Evolutionary conservation across 2,888 invertebrate genomes (phyloP), one percentile per base, ranked within the genome.

Genomic region (Chydorus sphaericus): DNA sequence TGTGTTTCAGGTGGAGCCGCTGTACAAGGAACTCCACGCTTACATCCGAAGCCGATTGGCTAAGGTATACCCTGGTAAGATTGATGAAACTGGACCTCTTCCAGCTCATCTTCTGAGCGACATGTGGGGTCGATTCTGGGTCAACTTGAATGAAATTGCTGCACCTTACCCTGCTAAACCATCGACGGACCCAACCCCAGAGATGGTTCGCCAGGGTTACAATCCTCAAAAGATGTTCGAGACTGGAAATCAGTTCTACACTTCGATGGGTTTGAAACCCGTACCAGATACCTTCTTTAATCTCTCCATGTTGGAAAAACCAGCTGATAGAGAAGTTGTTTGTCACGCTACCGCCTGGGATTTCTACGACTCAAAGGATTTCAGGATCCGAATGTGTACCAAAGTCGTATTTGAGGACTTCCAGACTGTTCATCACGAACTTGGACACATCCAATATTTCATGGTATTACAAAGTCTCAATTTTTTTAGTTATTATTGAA

Each of bases 91-190:
- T 53, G 72, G 71, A 7, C 67, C 70, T 6, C 69, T 75, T 44
- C 74, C 74, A 1, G 73, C 72, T 4, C 73, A 73, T 64, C 59
- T 75, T 4, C 61, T 74, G 23, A 73, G 73, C 7, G 64, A 65
- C 56, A 65, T 64, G 63, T 66, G 66, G 65, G 65, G 65, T 18
- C 58, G 64, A 48, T 63, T 63, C 57, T 66, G 66, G 66, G 57
- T 54, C 8, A 64, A 65, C 57, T 56, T 65, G 16, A 62, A 62
- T 58, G 20, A 58, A 48, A 57, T 63, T 29, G 60, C 61, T 8
- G 59, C 60, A 5, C 66, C 66, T 14, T 66, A 61, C 58, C 64
- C 65, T 1, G 60, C 62, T 28, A 57, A 56, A 37, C 61, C 64
- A 7, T 60, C 60, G 16, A 39, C 65, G n/a, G 65, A 66, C 57